Evolutionary conservation across 2,797 vertebrate species (phyloP).

Genomic region (Tenualosa thibaudeaui): DNA sequence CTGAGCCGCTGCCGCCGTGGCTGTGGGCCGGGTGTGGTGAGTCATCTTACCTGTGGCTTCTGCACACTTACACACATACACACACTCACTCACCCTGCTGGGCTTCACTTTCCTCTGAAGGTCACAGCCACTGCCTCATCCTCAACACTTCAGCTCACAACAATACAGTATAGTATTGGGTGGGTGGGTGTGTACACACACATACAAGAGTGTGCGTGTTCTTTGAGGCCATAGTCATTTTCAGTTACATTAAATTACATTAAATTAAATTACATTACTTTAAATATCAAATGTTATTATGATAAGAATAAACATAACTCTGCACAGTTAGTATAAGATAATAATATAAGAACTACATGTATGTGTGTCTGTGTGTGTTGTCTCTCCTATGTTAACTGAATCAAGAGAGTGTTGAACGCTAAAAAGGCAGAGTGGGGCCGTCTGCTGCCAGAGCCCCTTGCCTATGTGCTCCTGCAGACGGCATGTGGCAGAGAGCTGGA

Average conservation of each 20-base stretch:
- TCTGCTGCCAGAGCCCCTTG: conserved; percentile 65
- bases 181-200: neutral
- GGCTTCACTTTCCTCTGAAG: neutral
- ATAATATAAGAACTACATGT: neutral
- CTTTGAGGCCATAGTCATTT: too few species aligned
- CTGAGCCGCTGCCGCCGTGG: neutral
- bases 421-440: conserved; percentile 74
- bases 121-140: neutral
- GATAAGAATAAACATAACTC: too few species aligned
- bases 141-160: neutral
- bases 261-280: too few species aligned
- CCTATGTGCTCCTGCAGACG: conserved; percentile 69
- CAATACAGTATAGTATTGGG: neutral
- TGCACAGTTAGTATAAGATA: too few species aligned
- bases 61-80: neutral
- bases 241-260: too few species aligned
- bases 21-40: neutral
- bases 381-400: conserved; percentile 63
- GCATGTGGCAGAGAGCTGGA: conserved; percentile 82
- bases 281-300: too few species aligned
- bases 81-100: neutral
- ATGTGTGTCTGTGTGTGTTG: conserved; percentile 51
- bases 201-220: neutral
- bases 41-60: conserved; percentile 15
- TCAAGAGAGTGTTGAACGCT: conserved; percentile 80